Conservation (phyloP, 2,113 vertebrate genomes). For the Eulemur macaco region DNA sequence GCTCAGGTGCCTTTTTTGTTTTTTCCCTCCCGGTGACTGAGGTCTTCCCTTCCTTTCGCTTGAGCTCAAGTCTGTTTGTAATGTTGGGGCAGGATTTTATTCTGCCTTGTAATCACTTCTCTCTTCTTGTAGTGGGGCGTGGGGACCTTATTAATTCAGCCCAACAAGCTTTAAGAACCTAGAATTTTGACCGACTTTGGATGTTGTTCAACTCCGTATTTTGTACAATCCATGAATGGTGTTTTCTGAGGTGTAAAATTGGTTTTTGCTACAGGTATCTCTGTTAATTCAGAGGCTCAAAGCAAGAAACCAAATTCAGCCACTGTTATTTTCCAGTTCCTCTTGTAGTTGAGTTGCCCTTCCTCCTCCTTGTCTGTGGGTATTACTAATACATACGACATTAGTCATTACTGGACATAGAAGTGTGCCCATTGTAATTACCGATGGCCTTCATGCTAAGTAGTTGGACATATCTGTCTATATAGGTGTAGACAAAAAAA, state of each 20-base stretch:
- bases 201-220: accelerated
- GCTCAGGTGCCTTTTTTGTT: neutral
- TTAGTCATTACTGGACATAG: accelerated
- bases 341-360: neutral
- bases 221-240: accelerated
- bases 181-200: accelerated
- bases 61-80: neutral
- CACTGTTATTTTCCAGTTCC: neutral
- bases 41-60: neutral
- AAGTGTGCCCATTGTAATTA: no score
- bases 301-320: accelerated
- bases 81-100: neutral
- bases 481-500: neutral
- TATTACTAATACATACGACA: neutral
- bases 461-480: neutral
- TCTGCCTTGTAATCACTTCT: accelerated
- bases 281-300: neutral
- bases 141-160: no score
- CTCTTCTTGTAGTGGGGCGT: neutral
- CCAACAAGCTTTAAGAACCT: no score
- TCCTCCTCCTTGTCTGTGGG: neutral
- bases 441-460: neutral
- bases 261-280: neutral
- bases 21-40: neutral
- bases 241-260: neutral